Evolutionary conservation across 1,140 invertebrate genomes (phyloP).

Genomic region (Globodera rostochiensis): DNA sequence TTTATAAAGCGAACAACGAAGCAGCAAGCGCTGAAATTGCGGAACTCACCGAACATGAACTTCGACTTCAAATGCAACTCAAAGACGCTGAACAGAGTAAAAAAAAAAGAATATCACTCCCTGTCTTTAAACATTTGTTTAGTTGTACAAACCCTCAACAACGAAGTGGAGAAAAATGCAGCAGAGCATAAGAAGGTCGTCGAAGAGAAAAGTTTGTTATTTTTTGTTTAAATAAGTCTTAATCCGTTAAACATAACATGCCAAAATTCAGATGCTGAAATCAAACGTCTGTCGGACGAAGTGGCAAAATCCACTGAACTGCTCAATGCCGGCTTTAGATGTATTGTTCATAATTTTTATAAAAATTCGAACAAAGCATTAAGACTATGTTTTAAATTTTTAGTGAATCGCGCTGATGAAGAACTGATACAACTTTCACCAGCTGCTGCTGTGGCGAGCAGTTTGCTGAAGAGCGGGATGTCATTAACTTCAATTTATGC

Average conservation of each 20-base stretch:
- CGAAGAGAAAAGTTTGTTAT: conserved; percentile 33
- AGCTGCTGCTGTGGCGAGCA: conserved; percentile 40
- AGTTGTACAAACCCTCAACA: conserved; percentile 18
- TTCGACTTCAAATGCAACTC: conserved; percentile 20
- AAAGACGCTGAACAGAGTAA: conserved; percentile 31
- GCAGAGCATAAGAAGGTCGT: conserved; percentile 6
- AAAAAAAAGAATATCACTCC: too few relatives aligned
- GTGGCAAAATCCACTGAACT: conserved; percentile 42
- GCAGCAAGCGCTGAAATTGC: conserved; percentile 29
- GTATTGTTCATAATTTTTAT: conserved; percentile 11
- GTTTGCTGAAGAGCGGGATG: conserved; percentile 40
- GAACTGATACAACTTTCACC: conserved; percentile 41
- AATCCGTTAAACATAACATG: not conserved
- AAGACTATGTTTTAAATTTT: not conserved
- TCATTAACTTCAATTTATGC: conserved; percentile 44
- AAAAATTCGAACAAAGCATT: not conserved
- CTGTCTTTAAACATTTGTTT: too few relatives aligned
- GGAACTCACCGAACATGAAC: conserved; percentile 30
- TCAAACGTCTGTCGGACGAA: conserved; percentile 38
- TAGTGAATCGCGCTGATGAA: conserved; percentile 35
- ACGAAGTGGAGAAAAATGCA: conserved; percentile 9
- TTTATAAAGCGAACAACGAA: conserved; percentile 36
- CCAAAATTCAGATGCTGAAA: conserved; percentile 31
- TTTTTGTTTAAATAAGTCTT: not conserved
- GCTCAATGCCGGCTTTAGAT: conserved; percentile 33